Percentiles rank a stretch among this genome's conserved stretches.
These are phyloP conservation scores for Rhinichthys osculus DNA, from an alignment of 2,797 vertebrate species.

Conservation along the genomic window DNA sequence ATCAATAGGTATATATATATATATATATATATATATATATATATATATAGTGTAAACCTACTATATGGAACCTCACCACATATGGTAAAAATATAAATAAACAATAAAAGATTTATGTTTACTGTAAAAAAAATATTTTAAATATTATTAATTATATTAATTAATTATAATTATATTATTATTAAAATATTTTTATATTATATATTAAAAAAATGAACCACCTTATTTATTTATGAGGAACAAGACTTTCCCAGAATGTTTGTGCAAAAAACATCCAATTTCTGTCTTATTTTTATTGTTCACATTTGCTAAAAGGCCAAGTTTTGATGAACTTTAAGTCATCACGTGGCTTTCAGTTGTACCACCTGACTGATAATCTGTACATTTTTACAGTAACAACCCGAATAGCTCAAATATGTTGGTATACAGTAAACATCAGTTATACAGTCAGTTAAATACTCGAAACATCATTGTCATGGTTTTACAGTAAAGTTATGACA, in stretches of 20 bases:
- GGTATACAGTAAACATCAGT: not conserved
- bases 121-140: not conserved
- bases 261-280: not conserved
- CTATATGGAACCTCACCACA: not conserved
- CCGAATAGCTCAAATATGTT: not conserved
- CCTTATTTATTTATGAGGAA: not conserved
- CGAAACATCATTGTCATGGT: not conserved
- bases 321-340: not conserved
- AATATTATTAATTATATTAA: no score
- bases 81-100: not conserved
- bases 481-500: not conserved
- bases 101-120: not conserved
- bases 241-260: not conserved
- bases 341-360: not conserved
- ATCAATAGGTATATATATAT: not conserved
- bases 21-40: not conserved
- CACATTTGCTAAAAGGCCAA: not conserved
- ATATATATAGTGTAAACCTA: not conserved
- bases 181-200: no score
- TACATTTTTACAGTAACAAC: not conserved
- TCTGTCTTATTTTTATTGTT: not conserved
- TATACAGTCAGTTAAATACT: not conserved
- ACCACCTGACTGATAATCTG: not conserved
- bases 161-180: no score
- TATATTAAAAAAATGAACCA: not conserved